Base-by-base conservation (phyloP, 92 coral and sea anemone genomes). In the Ricordea florida region DNA sequence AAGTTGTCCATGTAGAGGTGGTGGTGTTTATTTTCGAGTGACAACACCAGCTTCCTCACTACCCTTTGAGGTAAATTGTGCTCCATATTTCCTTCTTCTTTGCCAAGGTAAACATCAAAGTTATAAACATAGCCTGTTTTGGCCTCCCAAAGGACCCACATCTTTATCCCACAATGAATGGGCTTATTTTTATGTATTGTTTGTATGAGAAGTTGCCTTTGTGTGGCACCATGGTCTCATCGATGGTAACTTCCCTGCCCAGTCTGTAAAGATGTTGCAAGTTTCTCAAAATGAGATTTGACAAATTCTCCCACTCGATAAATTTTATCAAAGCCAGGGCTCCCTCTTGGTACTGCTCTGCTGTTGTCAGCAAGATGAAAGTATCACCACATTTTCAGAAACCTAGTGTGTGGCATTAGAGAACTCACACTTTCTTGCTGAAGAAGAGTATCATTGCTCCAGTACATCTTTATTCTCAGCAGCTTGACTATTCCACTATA, bases 81-180 rank as follows among this genome's bases (percentile, higher is more conserved):
- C 26, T 83, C 79, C 0, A 53, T 58, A 7, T 51, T 38, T 32
- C 64, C 75, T 28, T 33, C 77, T 48, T 76, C 80, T 62, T 84
- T 84, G 10, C 80, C 84, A 3, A 76, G 52, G 57, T 76, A 84
- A 15, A 84, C 89, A 33, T 69, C 74, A 33, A 84, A 84, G 1
- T 48, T 45, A 49, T 35, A 83, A 64, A 77, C 74, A 64, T 77
- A 77, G 24, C 74, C 83, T 18, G 75, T 48, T 3, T 62, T 76
- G 10, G 82, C 73, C 57, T 76, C 63, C n/a, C 74, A 29, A 22
- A 76, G 52, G 53, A 76, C 73, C 82, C 81, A 76, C 62, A 76
- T 10, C 62, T 76, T 76, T 8, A 62, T 76, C 14, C 82, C 82
- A 64, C 82, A 76, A 30, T 64, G 47, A 40, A 52, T 62, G 0